Conservation (phyloP, 2,113 vertebrate genomes). For the Aegypius monachus region DNA sequence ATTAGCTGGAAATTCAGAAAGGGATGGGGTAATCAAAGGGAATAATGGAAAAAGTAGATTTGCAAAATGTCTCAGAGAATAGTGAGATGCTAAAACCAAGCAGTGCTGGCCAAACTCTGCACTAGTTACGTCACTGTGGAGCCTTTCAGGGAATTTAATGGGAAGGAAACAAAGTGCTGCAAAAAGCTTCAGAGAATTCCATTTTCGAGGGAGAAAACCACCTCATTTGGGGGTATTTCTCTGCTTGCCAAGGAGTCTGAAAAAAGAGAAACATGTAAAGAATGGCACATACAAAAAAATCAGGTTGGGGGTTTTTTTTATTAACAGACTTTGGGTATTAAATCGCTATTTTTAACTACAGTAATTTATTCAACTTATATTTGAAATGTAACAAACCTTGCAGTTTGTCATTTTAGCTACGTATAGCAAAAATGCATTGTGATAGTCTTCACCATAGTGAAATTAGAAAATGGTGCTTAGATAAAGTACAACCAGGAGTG, state of each 20-base stretch:
- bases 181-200: neutral
- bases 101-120: accelerated
- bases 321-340: neutral
- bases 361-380: constrained; percentile 21
- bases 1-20: neutral
- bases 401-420: neutral
- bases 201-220: neutral
- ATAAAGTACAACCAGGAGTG: constrained; percentile 6
- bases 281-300: neutral
- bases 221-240: neutral
- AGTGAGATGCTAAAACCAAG: neutral
- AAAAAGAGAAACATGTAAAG: neutral
- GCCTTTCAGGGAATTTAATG: neutral
- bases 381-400: neutral
- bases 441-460: neutral
- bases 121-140: neutral
- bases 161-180: neutral
- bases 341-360: neutral
- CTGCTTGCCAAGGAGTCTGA: neutral
- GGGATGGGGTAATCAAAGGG: neutral
- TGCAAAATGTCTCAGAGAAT: neutral
- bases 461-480: constrained; percentile 24
- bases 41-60: neutral
- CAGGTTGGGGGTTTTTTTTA: accelerated
- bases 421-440: neutral